Evolutionary conservation across 2,888 invertebrate genomes (phyloP), one percentile per base, ranked within the genome.

Genomic region (Dryobotodes eremita): DNA sequence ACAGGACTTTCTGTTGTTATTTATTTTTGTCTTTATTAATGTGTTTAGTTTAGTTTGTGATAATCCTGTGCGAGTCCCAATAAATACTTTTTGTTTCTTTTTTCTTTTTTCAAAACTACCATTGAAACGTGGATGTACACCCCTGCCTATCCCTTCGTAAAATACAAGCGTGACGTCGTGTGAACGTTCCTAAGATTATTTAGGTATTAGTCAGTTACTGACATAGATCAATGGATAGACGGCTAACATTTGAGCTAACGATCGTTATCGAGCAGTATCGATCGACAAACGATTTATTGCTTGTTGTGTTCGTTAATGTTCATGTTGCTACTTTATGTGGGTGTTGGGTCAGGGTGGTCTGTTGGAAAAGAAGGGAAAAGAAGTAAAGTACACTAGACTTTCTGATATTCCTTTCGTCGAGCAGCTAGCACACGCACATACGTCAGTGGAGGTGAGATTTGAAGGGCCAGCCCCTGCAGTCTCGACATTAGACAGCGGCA

Each of bases 261-360:
- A 94, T 92, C 87, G 86, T 80, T 91, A 92, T 92, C 92, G 87
- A 75, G 11, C 76, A 84, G 89, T 90, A 92, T 92, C 92, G 91
- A 93, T 93, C 91, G 89, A 86, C 84, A 85, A 82, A 77, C 89
- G 92, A 93, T 95, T 93, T 94, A 94, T 92, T 87, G 87, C 84
- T 89, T 86, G 86, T 90, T 89, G 71, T 89, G 90, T 80, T 90
- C 90, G 91, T 94, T 92, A 93, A 94, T 94, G 50, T 72, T 53
- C 90, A 92, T 86, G 87, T 89, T 88, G 88, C 91, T 90, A 91
- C 92, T 86, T 90, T 86, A 88, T 89, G 92, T 92, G 91, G 93
- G 93, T 92, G 92, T 93, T 66, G 23, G 6, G 26, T n/a, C 8
- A 62, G 75, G 73, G 73, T 48, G 36, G 36, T 36, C 23, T 36